These are phyloP conservation scores for Fulica atra DNA, from an alignment of 2,113 vertebrate genomes.

Conservation along the genomic window DNA sequence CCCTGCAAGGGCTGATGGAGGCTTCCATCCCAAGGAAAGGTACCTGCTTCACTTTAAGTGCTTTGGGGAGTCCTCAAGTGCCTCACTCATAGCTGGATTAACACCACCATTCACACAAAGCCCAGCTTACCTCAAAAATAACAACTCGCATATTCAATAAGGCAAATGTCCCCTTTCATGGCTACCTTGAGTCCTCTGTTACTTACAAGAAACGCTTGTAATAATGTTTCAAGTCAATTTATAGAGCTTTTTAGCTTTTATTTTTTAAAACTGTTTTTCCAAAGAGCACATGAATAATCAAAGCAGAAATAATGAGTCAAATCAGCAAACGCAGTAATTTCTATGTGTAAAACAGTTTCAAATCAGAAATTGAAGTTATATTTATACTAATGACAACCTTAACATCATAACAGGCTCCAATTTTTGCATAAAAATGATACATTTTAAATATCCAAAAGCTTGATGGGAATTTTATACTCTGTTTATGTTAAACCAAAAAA, in stretches of 20 bases:
- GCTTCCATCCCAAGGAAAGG: not conserved
- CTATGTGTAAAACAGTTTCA: conserved; percentile 77
- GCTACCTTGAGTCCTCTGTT: not conserved
- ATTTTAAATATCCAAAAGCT: conserved; percentile 79
- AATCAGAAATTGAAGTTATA: conserved; percentile 81
- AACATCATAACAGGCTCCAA: conserved; percentile 79
- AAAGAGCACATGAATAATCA: conserved; percentile 70
- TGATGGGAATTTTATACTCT: conserved; percentile 79
- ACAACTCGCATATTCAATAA: not conserved
- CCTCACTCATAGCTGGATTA: not conserved
- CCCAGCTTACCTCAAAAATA: not conserved
- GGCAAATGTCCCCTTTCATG: not conserved
- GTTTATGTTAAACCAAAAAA: conserved; percentile 83
- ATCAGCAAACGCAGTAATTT: conserved; percentile 79
- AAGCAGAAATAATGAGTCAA: conserved; percentile 75
- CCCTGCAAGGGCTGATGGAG: not conserved
- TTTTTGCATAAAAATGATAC: conserved; percentile 83
- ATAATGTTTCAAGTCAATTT: conserved; percentile 4
- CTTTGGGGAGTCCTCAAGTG: not conserved
- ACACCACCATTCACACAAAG: not conserved
- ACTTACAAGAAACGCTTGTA: not conserved
- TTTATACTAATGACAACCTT: conserved; percentile 82
- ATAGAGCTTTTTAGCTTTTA: conserved; percentile 33
- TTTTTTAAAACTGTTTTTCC: conserved; percentile 64
- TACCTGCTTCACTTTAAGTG: not conserved